Conservation (phyloP, 2,888 invertebrate genomes). For the Lycocerus yunnanus region DNA sequence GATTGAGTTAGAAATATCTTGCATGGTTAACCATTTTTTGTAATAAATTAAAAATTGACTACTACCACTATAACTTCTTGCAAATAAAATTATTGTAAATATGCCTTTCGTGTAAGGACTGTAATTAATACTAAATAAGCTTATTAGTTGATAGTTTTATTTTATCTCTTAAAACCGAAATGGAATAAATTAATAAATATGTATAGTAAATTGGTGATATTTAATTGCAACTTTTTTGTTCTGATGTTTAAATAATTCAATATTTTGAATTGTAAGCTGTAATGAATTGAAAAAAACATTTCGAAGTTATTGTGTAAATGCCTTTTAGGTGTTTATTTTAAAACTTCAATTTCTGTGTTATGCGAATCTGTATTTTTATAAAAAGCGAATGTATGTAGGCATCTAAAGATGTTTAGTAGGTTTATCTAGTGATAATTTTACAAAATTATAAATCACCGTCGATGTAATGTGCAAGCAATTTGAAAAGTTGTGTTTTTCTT, state of each 20-base stretch:
- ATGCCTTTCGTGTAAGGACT: constrained; percentile 44
- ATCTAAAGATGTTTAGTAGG: constrained; percentile 18
- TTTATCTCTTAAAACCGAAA: constrained; percentile 17
- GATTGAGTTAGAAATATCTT: not conserved
- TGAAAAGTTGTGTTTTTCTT: constrained; percentile 29
- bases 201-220: constrained; percentile 6
- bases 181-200: constrained; percentile 10
- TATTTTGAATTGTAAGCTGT: constrained; percentile 8
- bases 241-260: not conserved
- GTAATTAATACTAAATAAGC: constrained; percentile 35
- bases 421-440: constrained; percentile 37
- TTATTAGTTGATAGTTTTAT: constrained; percentile 9
- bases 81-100: constrained; percentile 38
- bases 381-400: constrained; percentile 22
- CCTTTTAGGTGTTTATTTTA: constrained; percentile 14
- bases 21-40: constrained; percentile 7
- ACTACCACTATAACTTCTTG: constrained; percentile 15
- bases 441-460: constrained; percentile 35
- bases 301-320: constrained; percentile 4
- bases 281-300: constrained; percentile 5
- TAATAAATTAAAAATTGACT: constrained; percentile 19
- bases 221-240: not conserved
- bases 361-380: constrained; percentile 41
- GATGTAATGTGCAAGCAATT: constrained; percentile 38
- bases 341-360: constrained; percentile 28